Base-by-base conservation (phyloP, 1,140 invertebrate species). In the Zelostemma sp. region DNA sequence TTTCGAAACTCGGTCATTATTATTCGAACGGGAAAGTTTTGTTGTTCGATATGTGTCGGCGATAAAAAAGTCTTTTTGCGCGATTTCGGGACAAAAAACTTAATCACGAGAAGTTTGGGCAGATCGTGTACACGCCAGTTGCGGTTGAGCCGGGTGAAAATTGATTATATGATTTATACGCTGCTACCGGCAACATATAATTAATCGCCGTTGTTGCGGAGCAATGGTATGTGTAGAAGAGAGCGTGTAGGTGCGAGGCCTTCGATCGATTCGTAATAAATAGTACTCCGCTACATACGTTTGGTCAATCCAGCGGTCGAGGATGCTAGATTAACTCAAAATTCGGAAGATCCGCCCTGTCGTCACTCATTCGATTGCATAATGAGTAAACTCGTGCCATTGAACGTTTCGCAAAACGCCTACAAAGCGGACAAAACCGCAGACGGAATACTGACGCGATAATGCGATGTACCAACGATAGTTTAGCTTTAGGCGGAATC, bases 81-180 rank as follows among this genome's bases (percentile, higher is more conserved):
- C 3, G 21, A 25, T 25, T 3, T 25, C 21, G 21, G 21, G 60
- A 40, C 59, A 64, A 60, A 64, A 64, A 69, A 64, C 46, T 59
- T 60, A 64, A 69, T 17, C 28, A 14, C 50, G 48, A 47, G 60
- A 69, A 48, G 58, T 56, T 63, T 54, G 50, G 54, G 25, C 53
- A 51, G 67, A 72, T 67, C 65, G 48, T 73, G 65, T 72, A 69
- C 41, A 59, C 70, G 71, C 68, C 70, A 66, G 57, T 65, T 61
- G 49, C 45, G 56, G 48, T 49, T 48, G 68, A 73, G 31, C 63
- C 63, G 71, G 66, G 57, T 47, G 61, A 70, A 80, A 81, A 79
- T 81, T 80, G 76, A 80, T 81, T 75, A 76, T 76, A 74, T 80
- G 77, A 83, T 80, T 83, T 80, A 81, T 78, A 78, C 58, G 71